Conservation (phyloP, 2,888 invertebrate genomes). For the Microctonus hyperodae region DNA sequence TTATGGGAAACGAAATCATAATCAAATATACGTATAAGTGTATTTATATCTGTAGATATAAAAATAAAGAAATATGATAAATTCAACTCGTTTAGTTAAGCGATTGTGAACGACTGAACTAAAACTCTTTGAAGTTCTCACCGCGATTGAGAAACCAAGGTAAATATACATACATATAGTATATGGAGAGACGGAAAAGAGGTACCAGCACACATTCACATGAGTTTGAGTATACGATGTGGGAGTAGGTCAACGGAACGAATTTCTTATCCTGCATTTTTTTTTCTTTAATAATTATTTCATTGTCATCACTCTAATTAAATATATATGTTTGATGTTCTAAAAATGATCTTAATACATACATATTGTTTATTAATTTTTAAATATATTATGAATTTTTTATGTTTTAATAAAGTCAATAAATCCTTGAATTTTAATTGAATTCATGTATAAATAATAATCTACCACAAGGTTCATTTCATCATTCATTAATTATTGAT, state of each 20-base stretch:
- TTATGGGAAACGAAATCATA: not conserved
- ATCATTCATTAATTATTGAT: not conserved
- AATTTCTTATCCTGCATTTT: conserved; percentile 35
- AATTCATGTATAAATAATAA: no score
- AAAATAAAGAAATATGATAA: not conserved
- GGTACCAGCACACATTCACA: conserved; percentile 6
- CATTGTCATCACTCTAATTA: not conserved
- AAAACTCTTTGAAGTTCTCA: conserved; percentile 21
- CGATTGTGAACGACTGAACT: conserved; percentile 39
- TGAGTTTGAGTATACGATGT: conserved; percentile 38
- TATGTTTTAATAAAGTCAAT: not conserved
- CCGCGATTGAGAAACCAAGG: conserved; percentile 28
- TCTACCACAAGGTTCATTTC: not conserved
- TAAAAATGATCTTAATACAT: no score
- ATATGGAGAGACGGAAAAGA: conserved; percentile 22
- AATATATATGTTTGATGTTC: not conserved
- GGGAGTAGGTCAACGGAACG: conserved; percentile 60
- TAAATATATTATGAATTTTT: no score
- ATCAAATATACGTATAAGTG: not conserved
- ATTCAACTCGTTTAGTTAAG: conserved; percentile 29
- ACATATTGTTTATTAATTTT: no score
- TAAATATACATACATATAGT: conserved; percentile 32
- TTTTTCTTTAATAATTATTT: conserved; percentile 1
- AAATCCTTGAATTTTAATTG: no score
- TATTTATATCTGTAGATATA: no score